These are phyloP conservation scores for Archivesica marissinica DNA, from an alignment of 1,140 invertebrate genomes.

Conservation along the genomic window DNA sequence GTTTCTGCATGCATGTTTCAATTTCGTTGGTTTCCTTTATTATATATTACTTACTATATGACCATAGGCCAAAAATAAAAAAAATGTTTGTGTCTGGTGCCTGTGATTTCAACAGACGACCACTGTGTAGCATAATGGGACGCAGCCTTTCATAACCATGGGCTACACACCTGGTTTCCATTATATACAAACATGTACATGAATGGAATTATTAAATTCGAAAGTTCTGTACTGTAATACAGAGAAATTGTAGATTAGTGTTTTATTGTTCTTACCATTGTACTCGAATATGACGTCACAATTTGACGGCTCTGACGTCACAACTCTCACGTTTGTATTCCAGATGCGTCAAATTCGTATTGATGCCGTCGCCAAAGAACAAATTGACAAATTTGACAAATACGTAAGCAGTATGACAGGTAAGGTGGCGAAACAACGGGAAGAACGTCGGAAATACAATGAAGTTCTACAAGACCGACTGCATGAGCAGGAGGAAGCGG, in stretches of 20 bases:
- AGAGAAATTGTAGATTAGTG: neutral
- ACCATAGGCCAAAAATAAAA: too few species aligned
- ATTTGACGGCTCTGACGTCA: too few species aligned
- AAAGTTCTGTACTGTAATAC: neutral
- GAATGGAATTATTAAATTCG: too few species aligned
- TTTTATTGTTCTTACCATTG: neutral
- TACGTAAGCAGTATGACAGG: slow-evolving; percentile 64
- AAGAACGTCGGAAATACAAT: slow-evolving; percentile 61
- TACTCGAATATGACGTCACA: neutral
- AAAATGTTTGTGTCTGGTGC: too few species aligned
- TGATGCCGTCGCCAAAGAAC: slow-evolving; percentile 67
- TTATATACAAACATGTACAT: neutral
- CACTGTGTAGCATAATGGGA: too few species aligned
- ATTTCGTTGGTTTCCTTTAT: too few species aligned
- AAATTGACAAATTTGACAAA: slow-evolving; percentile 67
- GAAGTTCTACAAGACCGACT: slow-evolving; percentile 62
- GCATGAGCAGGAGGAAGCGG: slow-evolving; percentile 62
- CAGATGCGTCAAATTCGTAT: slow-evolving; percentile 66
- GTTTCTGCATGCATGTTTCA: too few species aligned
- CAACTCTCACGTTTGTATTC: neutral
- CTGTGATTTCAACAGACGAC: too few species aligned
- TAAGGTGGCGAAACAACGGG: slow-evolving; percentile 67
- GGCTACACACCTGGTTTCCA: neutral
- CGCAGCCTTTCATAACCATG: neutral
- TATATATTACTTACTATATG: too few species aligned